Percentiles rank a stretch among this genome's conserved stretches.
phyloP scores from a whole-genome alignment of 2,113 vertebrate genomes.

The Corvus hawaiiensis region DNA sequence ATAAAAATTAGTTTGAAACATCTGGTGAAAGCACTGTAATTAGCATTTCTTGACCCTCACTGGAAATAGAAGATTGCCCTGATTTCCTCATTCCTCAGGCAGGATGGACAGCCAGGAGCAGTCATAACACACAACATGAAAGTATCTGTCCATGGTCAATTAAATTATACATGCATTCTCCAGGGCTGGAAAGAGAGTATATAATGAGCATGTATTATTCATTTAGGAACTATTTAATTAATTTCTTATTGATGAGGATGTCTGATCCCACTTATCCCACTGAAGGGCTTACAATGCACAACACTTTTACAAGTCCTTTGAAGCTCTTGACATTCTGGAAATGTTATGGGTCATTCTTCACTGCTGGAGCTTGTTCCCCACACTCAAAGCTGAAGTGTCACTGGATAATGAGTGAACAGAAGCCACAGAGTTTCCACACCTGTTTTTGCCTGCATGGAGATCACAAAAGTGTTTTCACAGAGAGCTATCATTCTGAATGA shows the following conservation, averaged over 20 bases:
- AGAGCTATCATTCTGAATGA: not conserved
- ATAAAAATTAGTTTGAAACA: not conserved
- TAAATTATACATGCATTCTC: conserved; percentile 17
- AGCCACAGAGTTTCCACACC: not conserved
- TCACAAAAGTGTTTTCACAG: not conserved
- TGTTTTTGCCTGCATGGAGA: not conserved
- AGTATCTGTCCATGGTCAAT: not conserved
- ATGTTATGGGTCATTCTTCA: not conserved
- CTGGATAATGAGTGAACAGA: not conserved
- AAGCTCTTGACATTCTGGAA: not conserved
- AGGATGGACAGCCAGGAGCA: not conserved
- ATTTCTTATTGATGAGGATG: conserved; percentile 42
- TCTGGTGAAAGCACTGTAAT: not conserved
- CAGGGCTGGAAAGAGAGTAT: not conserved
- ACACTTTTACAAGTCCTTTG: not conserved
- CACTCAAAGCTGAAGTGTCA: not conserved
- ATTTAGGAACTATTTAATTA: conserved; percentile 38
- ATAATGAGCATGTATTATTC: conserved; percentile 37
- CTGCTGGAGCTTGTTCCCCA: not conserved
- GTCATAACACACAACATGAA: not conserved
- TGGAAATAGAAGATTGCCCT: not conserved
- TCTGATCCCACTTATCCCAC: conserved; percentile 20
- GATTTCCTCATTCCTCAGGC: not conserved
- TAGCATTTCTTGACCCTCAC: not conserved
- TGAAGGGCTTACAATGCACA: not conserved